Conservation (phyloP, 1,140 invertebrate species). For the Bombus ignitus region DNA sequence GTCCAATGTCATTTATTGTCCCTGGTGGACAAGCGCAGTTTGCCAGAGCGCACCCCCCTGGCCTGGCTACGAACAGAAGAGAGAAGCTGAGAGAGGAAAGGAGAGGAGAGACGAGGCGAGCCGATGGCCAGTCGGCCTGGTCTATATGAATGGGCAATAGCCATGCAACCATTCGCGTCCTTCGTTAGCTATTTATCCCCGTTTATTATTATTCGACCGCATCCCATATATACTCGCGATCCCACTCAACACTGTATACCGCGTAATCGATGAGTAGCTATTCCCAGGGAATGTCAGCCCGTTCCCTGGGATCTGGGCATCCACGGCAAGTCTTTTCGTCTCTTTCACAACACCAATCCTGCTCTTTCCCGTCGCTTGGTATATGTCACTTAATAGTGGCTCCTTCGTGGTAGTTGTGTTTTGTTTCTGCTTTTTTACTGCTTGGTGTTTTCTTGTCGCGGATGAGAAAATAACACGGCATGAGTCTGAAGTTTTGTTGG, state of each 20-base stretch:
- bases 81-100: not conserved
- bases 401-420: too few species aligned
- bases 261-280: conserved; percentile 64
- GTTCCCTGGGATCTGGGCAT: conserved; percentile 33
- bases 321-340: not conserved
- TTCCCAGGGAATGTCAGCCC: conserved; percentile 38
- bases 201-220: conserved; percentile 68
- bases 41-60: conserved; percentile 54
- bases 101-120: not conserved
- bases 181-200: conserved; percentile 76
- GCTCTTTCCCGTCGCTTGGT: too few species aligned
- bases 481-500: too few species aligned
- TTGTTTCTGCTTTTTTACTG: too few species aligned
- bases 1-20: conserved; percentile 79
- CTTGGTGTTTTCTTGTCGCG: too few species aligned
- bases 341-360: too few species aligned
- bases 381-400: too few species aligned
- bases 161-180: conserved; percentile 73
- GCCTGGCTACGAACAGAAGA: conserved; percentile 8
- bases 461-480: too few species aligned
- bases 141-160: conserved; percentile 76
- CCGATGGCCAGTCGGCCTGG: conserved; percentile 28
- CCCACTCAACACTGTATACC: conserved; percentile 45
- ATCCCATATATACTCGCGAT: conserved; percentile 37
- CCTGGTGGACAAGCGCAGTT: conserved; percentile 63